Percentiles rank a stretch among this genome's conserved stretches.
phyloP scores from a whole-genome alignment of 37 sponge, comb jelly and placozoan species.

The Aplysina aerophoba region DNA sequence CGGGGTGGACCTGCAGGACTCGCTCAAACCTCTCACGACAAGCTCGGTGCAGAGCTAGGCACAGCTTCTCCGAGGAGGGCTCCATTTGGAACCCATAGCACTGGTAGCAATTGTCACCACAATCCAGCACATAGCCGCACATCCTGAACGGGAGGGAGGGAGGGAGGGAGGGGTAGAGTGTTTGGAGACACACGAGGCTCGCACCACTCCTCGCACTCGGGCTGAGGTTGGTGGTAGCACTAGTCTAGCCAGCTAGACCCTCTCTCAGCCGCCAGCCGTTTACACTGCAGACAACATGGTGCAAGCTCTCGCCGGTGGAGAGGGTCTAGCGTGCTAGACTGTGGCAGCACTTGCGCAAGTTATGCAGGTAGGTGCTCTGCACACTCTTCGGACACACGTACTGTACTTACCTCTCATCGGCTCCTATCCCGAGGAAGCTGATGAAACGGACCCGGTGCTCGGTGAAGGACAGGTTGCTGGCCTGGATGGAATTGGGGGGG shows the following conservation, averaged over 20 bases:
- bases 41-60: conserved; percentile 74
- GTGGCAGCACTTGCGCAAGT: too few relatives aligned
- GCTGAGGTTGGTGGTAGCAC: neutral
- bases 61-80: conserved; percentile 70
- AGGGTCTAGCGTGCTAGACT: too few relatives aligned
- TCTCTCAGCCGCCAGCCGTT: too few relatives aligned
- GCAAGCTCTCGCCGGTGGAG: too few relatives aligned
- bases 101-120: conserved; percentile 27
- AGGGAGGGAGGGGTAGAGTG: neutral
- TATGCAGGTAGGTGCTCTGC: too few relatives aligned
- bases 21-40: conserved; percentile 61
- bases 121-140: conserved; percentile 29
- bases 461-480: conserved; percentile 9
- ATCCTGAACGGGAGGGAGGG: neutral
- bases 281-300: too few relatives aligned
- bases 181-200: neutral
- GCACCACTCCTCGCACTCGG: neutral
- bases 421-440: conserved; percentile 14
- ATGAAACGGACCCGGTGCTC: conserved; percentile 21
- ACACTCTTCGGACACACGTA: too few relatives aligned
- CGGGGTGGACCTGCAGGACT: conserved; percentile 8
- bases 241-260: too few relatives aligned
- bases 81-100: conserved; percentile 77
- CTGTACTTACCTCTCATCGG: neutral
- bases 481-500: neutral